A percentile compares a stretch with the other conserved stretches of the same genome.
These are phyloP conservation scores for Virgularia gustaviana DNA, from an alignment of 92 coral and sea anemone species.

Conservation along the genomic window DNA sequence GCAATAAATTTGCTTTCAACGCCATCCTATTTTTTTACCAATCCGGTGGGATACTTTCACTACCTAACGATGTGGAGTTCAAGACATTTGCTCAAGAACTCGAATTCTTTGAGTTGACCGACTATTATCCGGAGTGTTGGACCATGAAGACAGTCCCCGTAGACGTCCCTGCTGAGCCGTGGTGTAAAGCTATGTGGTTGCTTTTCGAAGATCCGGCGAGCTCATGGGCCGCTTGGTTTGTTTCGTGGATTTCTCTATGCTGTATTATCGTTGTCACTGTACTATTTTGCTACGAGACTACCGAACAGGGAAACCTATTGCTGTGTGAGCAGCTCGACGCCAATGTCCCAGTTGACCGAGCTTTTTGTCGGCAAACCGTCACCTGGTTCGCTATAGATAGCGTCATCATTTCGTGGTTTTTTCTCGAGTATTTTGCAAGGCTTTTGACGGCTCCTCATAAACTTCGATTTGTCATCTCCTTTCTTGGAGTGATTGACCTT, in stretches of 20 bases:
- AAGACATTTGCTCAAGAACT: conserved; percentile 61
- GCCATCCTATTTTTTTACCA: conserved; percentile 92
- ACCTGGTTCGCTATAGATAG: conserved; percentile 64
- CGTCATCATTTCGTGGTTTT: conserved; percentile 77
- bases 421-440: conserved; percentile 65
- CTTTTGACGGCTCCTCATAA: conserved; percentile 58
- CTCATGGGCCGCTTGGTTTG: conserved; percentile 5
- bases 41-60: conserved; percentile 82
- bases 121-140: conserved; percentile 34
- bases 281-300: conserved; percentile 32
- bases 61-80: conserved; percentile 76
- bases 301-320: background rate
- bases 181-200: conserved; percentile 19
- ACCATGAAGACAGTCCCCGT: conserved; percentile 25
- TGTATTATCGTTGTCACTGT: conserved; percentile 12
- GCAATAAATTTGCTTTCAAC: conserved; percentile 74
- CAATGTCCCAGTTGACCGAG: background rate
- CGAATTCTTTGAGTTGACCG: conserved; percentile 67
- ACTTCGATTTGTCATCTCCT: conserved; percentile 49
- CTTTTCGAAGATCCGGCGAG: conserved; percentile 34
- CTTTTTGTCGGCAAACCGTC: conserved; percentile 3
- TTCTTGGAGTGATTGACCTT: conserved; percentile 62
- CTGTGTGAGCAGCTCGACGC: conserved; percentile 12
- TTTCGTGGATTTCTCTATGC: conserved; percentile 8
- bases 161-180: conserved; percentile 11